phyloP scores from a whole-genome alignment of 2,888 invertebrate species.

The Andrena bicolor region DNA sequence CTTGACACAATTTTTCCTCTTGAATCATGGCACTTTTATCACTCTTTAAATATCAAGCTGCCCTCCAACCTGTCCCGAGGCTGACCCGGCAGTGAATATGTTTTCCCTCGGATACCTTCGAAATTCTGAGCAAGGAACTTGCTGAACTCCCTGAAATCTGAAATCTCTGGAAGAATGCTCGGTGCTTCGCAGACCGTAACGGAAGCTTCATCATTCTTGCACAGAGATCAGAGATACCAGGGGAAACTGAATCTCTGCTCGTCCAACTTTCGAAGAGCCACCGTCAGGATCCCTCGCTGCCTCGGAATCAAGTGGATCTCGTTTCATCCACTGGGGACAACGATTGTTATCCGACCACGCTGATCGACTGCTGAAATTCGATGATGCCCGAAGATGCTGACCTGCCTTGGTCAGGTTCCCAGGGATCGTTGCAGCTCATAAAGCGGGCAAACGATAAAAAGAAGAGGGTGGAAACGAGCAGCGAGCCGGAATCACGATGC shows the following conservation, averaged over 20 bases:
- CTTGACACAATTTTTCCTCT: too few species aligned
- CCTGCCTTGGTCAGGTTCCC: not conserved
- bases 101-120: too few species aligned
- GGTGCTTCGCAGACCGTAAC: not conserved
- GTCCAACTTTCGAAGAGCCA: conserved; percentile 25
- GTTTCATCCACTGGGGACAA: conserved; percentile 44
- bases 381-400: conserved; percentile 19
- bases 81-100: too few species aligned
- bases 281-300: conserved; percentile 4
- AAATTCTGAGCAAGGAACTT: too few species aligned
- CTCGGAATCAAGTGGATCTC: conserved; percentile 37
- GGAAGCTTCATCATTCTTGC: not conserved
- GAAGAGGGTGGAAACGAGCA: not conserved
- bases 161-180: not conserved
- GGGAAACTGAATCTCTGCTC: conserved; percentile 1
- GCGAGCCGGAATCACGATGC: not conserved
- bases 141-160: too few species aligned
- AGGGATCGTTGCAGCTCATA: not conserved
- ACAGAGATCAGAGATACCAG: conserved; percentile 27
- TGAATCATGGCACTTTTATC: too few species aligned
- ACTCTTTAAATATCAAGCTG: too few species aligned
- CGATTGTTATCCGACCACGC: conserved; percentile 20
- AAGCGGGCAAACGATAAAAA: not conserved
- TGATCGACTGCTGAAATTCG: conserved; percentile 33
- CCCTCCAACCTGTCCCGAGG: too few species aligned